A percentile compares a stretch with the other conserved stretches of the same genome.
Conservation (phyloP, 1,140 invertebrate species). For the Diploscapter pachys region DNA sequence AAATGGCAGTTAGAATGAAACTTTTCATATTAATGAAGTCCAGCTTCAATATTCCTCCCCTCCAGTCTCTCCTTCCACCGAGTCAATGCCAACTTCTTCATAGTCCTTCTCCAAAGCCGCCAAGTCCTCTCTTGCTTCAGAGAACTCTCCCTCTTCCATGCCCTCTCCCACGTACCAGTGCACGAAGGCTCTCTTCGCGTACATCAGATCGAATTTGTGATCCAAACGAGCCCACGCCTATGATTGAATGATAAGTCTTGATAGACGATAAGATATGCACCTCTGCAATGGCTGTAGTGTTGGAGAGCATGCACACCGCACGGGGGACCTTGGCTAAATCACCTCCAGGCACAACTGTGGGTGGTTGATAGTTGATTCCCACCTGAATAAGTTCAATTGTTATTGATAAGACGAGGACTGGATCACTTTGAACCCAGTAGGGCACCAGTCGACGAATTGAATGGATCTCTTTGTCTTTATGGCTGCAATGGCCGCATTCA, state of each 20-base stretch:
- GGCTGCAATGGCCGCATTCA: constrained; percentile 78
- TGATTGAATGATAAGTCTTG: too few relatives aligned
- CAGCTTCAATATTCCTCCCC: constrained; percentile 33
- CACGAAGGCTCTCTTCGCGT: constrained; percentile 64
- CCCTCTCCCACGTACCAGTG: constrained; percentile 38
- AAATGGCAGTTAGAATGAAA: too few relatives aligned
- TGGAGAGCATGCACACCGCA: constrained; percentile 72
- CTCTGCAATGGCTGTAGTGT: constrained; percentile 71
- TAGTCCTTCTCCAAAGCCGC: constrained; percentile 66
- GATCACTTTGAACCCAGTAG: constrained; percentile 29
- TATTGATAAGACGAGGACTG: neutral
- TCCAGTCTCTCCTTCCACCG: constrained; percentile 37
- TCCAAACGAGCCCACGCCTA: constrained; percentile 71
- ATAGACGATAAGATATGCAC: constrained; percentile 59
- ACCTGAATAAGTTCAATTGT: constrained; percentile 39
- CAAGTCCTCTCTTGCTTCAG: constrained; percentile 72
- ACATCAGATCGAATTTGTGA: constrained; percentile 68
- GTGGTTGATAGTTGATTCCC: constrained; percentile 54
- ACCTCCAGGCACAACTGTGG: constrained; percentile 54
- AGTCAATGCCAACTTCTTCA: constrained; percentile 58
- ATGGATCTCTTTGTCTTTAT: constrained; percentile 79
- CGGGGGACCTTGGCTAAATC: constrained; percentile 59
- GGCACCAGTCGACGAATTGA: constrained; percentile 58
- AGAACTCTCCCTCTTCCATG: constrained; percentile 75
- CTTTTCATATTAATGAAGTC: neutral